Evolutionary conservation across 2,888 invertebrate genomes (phyloP), one percentile per base, ranked within the genome.

Genomic region (Pseudolycoriella hygida): DNA sequence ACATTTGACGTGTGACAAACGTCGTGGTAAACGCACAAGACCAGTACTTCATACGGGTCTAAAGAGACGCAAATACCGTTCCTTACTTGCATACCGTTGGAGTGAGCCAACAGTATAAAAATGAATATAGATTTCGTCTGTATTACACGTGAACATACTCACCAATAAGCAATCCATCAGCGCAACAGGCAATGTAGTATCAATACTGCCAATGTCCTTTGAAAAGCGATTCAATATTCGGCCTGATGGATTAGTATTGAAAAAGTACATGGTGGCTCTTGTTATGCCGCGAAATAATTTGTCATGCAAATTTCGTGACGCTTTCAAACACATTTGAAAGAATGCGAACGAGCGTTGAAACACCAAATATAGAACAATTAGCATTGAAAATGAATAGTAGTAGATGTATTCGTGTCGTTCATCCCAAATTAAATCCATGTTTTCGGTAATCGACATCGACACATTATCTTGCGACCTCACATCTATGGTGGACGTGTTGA

Each of bases 191-290:
- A 69, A 49, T 12, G 63, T 40, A 47, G 67, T 67, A 50, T 69
- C 68, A 17, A 68, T 61, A 0, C 67, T 59, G 1, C 67, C 75
- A 53, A 76, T 69, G 53, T 78, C 78, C 55, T 77, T 77, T 5
- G 77, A 72, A 56, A 78, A 77, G 40, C 78, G 62, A 59, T 77
- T 77, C 31, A 78, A 60, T 45, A 78, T 69, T 15, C 68, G 58
- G 3, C 69, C 68, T 1, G 67, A 66, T 3, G 75, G 72, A 55
- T 77, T 78, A 2, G 64, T 68, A 53, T 77, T 76, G 58, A 78
- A 79, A 58, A 79, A 79, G 40, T 62, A 59, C 60, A 76, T 71
- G 0, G 72, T 71, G 1, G 74, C 69, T 25, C 70, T 60, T 18
- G 75, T 69, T 2, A 79, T 65, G 40, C 69, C 64, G 4, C 60